Percentiles rank a stretch among this genome's conserved stretches.
Conservation (phyloP, 2,113 vertebrate species). For the Egretta garzetta region DNA sequence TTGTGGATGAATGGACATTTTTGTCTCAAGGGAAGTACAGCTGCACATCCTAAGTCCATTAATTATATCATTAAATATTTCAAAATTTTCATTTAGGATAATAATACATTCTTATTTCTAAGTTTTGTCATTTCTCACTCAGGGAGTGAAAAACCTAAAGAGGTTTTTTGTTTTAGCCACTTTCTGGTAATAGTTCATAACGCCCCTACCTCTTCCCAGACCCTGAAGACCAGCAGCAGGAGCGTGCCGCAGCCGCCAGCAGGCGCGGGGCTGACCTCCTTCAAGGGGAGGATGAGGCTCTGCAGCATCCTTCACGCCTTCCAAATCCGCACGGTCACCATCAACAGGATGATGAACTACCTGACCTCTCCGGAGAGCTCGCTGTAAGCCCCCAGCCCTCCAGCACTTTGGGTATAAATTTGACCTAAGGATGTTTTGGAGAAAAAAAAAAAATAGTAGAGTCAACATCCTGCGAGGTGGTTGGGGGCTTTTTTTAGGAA, state of each 20-base stretch:
- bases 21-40: neutral
- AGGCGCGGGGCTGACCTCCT: neutral
- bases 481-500: neutral
- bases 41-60: neutral
- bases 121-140: accelerated
- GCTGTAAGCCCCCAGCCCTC: neutral
- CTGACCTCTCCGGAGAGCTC: conserved; percentile 41
- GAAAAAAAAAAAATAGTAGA: too few species aligned
- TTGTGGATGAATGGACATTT: neutral
- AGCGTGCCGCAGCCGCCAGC: accelerated
- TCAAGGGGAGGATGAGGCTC: conserved; percentile 67
- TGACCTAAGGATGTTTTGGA: neutral
- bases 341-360: conserved; percentile 81
- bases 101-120: neutral
- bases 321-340: conserved; percentile 79
- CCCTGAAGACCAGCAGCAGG: neutral
- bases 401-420: neutral
- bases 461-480: neutral
- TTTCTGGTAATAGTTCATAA: neutral
- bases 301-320: conserved; percentile 82
- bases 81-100: too few species aligned
- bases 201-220: neutral
- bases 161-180: too few species aligned
- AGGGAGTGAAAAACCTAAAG: neutral
- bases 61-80: neutral